These are phyloP conservation scores for Chionoecetes opilio DNA, from an alignment of 1,140 invertebrate genomes.

Conservation along the genomic window DNA sequence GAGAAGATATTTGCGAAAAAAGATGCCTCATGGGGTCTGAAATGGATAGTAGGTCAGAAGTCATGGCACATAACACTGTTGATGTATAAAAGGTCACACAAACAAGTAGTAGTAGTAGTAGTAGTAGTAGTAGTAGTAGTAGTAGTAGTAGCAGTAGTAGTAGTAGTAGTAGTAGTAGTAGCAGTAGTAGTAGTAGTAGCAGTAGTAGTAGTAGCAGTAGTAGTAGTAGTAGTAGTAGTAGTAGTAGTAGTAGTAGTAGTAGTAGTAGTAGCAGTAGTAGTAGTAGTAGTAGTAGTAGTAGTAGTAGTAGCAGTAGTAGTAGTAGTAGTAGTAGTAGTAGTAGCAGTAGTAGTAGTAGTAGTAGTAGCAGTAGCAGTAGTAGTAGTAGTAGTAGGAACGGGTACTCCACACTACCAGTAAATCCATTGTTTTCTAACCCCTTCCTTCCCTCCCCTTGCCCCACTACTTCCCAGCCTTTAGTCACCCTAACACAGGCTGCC, in stretches of 20 bases:
- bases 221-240: constrained; percentile 21
- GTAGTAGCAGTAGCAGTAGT: no score
- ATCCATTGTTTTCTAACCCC: neutral
- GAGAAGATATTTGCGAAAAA: no score
- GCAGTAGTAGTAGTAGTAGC: constrained; percentile 17
- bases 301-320: neutral
- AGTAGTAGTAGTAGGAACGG: no score
- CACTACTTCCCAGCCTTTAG: no score
- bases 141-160: neutral
- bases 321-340: constrained; percentile 10
- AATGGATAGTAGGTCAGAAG: no score
- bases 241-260: constrained; percentile 29
- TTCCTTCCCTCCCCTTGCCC: neutral
- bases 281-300: constrained; percentile 8
- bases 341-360: neutral
- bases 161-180: constrained; percentile 30
- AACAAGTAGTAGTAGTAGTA: neutral
- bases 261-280: neutral
- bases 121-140: neutral
- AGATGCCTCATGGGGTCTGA: no score
- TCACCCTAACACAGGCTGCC: no score
- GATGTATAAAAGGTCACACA: no score
- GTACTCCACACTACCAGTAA: neutral
- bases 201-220: constrained; percentile 29
- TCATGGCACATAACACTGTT: no score